A percentile compares a stretch with the other conserved stretches of the same genome.
These are phyloP conservation scores for Stylophora pistillata DNA, from an alignment of 64 coral and sea anemone genomes.

Conservation along the genomic window DNA sequence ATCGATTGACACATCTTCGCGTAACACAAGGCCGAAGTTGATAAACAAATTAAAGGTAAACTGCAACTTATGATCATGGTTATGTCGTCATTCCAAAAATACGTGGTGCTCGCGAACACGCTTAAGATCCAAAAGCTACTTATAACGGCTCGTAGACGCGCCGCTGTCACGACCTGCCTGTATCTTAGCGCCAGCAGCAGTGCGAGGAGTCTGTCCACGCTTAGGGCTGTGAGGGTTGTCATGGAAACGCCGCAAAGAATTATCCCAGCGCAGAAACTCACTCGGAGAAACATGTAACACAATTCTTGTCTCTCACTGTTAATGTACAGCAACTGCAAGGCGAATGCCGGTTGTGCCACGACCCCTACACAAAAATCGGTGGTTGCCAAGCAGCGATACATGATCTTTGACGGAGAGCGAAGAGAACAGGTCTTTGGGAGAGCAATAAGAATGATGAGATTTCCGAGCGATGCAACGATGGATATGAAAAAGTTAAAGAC, in stretches of 20 bases:
- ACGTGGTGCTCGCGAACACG: not conserved
- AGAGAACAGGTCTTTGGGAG: not conserved
- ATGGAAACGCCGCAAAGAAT: constrained; percentile 6
- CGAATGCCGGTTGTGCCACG: not conserved
- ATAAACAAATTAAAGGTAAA: not conserved
- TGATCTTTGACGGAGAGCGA: not conserved
- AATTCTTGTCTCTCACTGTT: not conserved
- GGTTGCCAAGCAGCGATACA: not conserved
- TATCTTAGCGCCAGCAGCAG: not conserved
- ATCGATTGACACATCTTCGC: not conserved
- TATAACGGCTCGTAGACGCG: not conserved
- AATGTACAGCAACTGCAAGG: not conserved
- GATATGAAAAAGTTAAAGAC: not conserved
- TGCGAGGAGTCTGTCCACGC: not conserved
- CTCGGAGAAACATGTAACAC: not conserved
- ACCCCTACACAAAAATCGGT: not conserved
- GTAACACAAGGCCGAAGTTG: not conserved
- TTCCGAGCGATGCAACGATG: not conserved
- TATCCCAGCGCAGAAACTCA: not conserved
- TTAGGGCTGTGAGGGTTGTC: not conserved
- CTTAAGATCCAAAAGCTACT: not conserved
- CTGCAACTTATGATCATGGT: not conserved
- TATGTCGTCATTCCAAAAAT: not conserved
- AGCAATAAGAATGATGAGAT: not conserved
- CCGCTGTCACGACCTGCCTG: not conserved